phyloP scores from a whole-genome alignment of 92 coral and sea anemone species.

The Nematostella vectensis region DNA sequence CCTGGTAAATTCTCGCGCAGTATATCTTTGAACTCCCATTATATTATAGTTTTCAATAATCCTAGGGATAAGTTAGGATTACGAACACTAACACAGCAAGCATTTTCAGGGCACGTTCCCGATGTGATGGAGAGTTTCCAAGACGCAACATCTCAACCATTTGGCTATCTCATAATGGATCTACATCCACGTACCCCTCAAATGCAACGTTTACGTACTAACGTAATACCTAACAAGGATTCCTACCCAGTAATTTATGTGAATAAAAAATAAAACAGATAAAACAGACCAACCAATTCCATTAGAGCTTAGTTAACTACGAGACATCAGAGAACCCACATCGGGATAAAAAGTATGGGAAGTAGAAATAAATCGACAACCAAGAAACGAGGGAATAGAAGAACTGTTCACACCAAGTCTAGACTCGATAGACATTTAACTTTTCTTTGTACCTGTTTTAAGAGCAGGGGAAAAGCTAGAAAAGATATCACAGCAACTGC shows the following conservation, averaged over 20 bases:
- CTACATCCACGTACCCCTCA: conserved; percentile 12
- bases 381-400: too few relatives aligned
- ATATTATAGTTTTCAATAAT: conserved; percentile 15
- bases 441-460: background rate
- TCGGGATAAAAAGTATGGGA: background rate
- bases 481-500: background rate
- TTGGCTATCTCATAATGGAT: conserved; percentile 9
- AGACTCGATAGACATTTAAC: too few relatives aligned
- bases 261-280: conserved; percentile 4
- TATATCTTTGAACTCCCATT: conserved; percentile 16
- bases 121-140: conserved; percentile 12
- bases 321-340: background rate
- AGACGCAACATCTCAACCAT: conserved; percentile 19
- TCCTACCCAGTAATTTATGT: conserved; percentile 6
- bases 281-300: conserved; percentile 8
- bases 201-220: conserved; percentile 6
- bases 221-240: background rate
- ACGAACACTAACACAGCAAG: conserved; percentile 12
- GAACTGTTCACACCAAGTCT: too few relatives aligned
- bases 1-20: conserved; percentile 1
- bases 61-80: conserved; percentile 16
- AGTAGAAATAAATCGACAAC: too few relatives aligned
- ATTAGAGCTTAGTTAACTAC: background rate
- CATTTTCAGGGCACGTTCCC: conserved; percentile 17
- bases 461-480: background rate